Evolutionary conservation across 2,113 vertebrate species (phyloP).

Genomic region (Melanerpes formicivorus): DNA sequence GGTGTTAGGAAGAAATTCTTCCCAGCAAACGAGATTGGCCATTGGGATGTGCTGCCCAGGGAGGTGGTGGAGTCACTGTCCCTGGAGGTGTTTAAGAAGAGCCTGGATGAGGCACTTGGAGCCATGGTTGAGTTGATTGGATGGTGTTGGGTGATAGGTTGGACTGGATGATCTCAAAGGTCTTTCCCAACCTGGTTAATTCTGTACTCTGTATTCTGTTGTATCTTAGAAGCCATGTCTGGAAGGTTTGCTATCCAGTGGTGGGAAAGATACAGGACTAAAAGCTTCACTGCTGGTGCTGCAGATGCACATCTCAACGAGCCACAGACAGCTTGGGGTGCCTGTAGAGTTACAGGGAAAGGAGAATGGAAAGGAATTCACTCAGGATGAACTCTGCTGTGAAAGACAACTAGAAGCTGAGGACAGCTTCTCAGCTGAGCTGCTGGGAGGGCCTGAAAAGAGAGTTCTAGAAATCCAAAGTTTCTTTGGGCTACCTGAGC

Average conservation of each 20-base stretch:
- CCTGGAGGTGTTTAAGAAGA: too few relatives aligned
- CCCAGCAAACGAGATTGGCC: too few relatives aligned
- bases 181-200: too few relatives aligned
- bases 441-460: background rate
- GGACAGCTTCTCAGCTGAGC: background rate
- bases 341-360: background rate
- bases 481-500: background rate
- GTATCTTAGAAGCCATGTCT: background rate
- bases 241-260: background rate
- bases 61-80: too few relatives aligned
- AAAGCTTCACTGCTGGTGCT: background rate
- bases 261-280: background rate
- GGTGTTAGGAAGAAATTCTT: too few relatives aligned
- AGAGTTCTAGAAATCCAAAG: background rate
- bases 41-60: too few relatives aligned
- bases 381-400: background rate
- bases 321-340: background rate
- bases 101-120: too few relatives aligned
- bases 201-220: too few relatives aligned
- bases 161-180: too few relatives aligned
- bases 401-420: background rate
- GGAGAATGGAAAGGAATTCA: background rate
- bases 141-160: too few relatives aligned
- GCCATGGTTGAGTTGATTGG: too few relatives aligned
- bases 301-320: background rate